phyloP scores from a whole-genome alignment of 2,888 invertebrate genomes.

The Ganaspis brasiliensis region DNA sequence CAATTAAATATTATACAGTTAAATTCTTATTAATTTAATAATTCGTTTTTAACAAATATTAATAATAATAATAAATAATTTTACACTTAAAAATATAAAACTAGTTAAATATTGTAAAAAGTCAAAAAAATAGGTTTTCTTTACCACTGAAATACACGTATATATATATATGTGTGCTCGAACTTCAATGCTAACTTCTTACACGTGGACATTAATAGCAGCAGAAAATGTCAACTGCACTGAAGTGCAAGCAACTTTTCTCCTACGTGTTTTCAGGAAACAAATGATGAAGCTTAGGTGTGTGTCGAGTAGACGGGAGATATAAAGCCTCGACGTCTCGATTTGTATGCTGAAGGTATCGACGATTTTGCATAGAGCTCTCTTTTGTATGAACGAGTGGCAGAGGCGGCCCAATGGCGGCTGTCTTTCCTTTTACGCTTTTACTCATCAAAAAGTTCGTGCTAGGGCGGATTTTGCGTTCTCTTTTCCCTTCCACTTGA shows the following conservation, averaged over 20 bases:
- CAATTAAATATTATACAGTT: no score
- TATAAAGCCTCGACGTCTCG: background rate
- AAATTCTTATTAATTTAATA: no score
- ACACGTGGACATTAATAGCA: background rate
- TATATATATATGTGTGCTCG: no score
- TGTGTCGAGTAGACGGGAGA: background rate
- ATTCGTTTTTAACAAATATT: no score
- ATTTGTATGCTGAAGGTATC: conserved; percentile 1
- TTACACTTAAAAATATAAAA: no score
- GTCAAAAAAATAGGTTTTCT: no score
- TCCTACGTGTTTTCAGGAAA: background rate
- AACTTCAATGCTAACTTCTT: no score
- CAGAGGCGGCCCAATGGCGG: background rate
- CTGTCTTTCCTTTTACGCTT: background rate
- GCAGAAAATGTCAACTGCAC: background rate
- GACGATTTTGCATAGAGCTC: background rate
- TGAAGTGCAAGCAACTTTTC: background rate
- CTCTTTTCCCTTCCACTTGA: background rate
- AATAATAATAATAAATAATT: no score
- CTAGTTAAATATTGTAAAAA: no score
- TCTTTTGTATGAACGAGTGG: background rate
- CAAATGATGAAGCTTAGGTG: background rate
- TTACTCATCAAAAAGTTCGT: conserved; percentile 1
- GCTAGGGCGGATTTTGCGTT: background rate
- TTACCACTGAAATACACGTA: no score